Evolutionary conservation across 2,113 vertebrate species (phyloP), one percentile per base, ranked within the genome.

Genomic region (Typhlomys cinereus): DNA sequence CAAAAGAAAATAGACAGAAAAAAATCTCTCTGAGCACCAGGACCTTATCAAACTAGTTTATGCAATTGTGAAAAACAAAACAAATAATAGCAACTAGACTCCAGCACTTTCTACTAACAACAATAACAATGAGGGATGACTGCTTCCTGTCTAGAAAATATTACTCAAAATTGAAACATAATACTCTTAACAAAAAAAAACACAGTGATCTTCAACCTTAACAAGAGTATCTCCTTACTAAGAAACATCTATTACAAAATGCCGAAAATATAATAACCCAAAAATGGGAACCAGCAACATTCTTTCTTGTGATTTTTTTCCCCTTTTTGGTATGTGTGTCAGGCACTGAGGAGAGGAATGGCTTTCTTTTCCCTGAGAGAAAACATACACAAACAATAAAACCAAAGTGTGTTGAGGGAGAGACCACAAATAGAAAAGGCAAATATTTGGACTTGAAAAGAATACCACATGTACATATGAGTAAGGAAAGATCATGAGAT

Each of bases 371-470:
- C 6, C 41, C 39, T 34, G 29, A 59, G 17, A 10, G 78, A 80
- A 88, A 78, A 85, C 39, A 93, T 36, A 74, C 8, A 91, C n/a
- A 94, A 76, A 94, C 87, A 95, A 82, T 61, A 75, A 93, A 92
- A 92, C 46, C 88, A 94, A 74, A 48, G 50, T 90, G 59, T 86
- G 36, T 27, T 93, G 46, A 83, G 31, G 50, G 70, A 94, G 41
- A 90, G 82, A 90, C 79, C 85, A 94, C 80, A 93, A 88, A 91
- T 17, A 94, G 73, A 44, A 84, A 91, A 89, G 79, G 75, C 71
- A 94, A 94, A 81, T 71, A 94, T 61, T 66, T 85, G 64, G 17
- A 29, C 44, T 93, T 85, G 67, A 48, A 70, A 92, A 90, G 62
- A 44, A 95, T 46, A 91, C 29, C 66, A 74, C 57, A 69, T 73